Evolutionary conservation across 2,888 invertebrate species (phyloP), one percentile per base, ranked within the genome.

Genomic region (Ormyrus rosae): DNA sequence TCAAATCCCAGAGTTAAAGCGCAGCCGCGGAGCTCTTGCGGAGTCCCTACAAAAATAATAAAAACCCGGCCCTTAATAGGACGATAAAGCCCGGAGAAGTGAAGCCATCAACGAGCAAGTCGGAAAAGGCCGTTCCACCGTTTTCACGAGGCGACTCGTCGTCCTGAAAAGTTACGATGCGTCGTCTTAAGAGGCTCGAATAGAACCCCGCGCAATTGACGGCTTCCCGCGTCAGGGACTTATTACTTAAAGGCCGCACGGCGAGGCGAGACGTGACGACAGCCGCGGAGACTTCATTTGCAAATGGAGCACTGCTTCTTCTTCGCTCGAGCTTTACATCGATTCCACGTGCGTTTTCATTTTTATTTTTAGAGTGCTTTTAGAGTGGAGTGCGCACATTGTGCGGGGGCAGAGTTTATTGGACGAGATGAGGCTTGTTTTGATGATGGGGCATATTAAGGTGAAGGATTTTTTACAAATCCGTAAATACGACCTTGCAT

Each of bases 191-290:
- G 56, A 63, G 55, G 8, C 74, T 63, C 34, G 46, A 64, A 64
- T 64, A 64, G 55, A 55, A 48, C 53, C 64, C 7, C 71, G n/a
- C 71, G n/a, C 76, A 69, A 71, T 71, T 78, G 71, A 72, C 78
- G 67, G 78, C 78, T 78, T 78, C 67, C 78, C 78, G 70, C 34
- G 63, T 7, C 48, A 53, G 63, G 53, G 58, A 73, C 78, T 78
- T 78, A 78, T 73, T 77, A 78, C 73, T 78, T 78, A 78, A 61
- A 53, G 65, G 67, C 58, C 64, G 55, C 9, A 19, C 56, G n/a
- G 48, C 64, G 56, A 69, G 56, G 19, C 78, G 55, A 72, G 63
- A 73, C 68, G 78, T 11, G 60, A 46, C 69, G 53, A 13, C 34
- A 34, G 6, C 67, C 53, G 34, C n/a, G 48, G n/a, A 11, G 55